Percentiles rank a stretch among this genome's conserved stretches.
These are phyloP conservation scores for Parambassis ranga DNA, from an alignment of 2,797 vertebrate genomes.

Conservation along the genomic window DNA sequence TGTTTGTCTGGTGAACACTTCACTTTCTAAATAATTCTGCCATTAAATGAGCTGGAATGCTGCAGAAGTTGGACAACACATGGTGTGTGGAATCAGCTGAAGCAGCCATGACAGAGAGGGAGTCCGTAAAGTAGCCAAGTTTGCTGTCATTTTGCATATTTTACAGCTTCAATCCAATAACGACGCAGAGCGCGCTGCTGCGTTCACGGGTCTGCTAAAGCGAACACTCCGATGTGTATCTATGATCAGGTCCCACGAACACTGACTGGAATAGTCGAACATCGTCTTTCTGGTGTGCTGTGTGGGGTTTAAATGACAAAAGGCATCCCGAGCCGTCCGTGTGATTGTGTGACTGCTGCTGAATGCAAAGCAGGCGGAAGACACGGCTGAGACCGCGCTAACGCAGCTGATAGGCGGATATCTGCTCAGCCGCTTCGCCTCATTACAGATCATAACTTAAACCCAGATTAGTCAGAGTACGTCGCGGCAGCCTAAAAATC, in stretches of 20 bases:
- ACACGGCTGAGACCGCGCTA: not conserved
- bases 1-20: constrained; percentile 47
- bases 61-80: constrained; percentile 6
- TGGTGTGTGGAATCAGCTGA: not conserved
- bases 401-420: not conserved
- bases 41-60: constrained; percentile 6
- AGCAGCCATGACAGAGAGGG: not conserved
- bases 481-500: too few species aligned
- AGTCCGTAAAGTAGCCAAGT: fast-evolving
- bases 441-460: not conserved
- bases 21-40: constrained; percentile 40
- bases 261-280: constrained; percentile 4
- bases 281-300: not conserved
- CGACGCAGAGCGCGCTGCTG: not conserved
- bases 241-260: not conserved
- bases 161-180: not conserved
- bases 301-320: constrained; percentile 60
- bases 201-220: not conserved
- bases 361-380: constrained; percentile 44
- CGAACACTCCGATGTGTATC: not conserved
- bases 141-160: not conserved
- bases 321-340: constrained; percentile 6
- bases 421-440: not conserved
- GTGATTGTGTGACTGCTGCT: constrained; percentile 26
- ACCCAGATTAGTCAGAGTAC: too few species aligned